Conservation (phyloP, 2,797 vertebrate genomes). For the Enteromius treurensis region DNA sequence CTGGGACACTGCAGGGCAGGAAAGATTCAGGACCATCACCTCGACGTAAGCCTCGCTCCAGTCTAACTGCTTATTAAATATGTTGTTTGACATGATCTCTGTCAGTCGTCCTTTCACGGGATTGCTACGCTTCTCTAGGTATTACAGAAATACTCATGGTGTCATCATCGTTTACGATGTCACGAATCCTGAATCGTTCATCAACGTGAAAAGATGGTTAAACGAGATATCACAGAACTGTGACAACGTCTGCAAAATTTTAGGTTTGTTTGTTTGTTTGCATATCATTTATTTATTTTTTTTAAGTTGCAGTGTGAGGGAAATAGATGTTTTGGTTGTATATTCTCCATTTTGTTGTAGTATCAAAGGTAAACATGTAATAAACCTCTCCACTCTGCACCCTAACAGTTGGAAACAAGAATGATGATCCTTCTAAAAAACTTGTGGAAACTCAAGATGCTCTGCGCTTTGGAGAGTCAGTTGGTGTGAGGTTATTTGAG, state of each 20-base stretch:
- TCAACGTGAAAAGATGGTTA: constrained; percentile 86
- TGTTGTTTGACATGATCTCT: background rate
- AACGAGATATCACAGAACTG: constrained; percentile 88
- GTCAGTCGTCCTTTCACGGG: background rate
- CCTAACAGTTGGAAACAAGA: constrained; percentile 84
- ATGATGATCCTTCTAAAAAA: constrained; percentile 79
- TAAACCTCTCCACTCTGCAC: background rate
- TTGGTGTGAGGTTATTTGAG: constrained; percentile 83
- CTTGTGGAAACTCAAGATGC: constrained; percentile 82
- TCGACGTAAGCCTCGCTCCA: constrained; percentile 73
- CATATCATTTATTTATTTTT: background rate
- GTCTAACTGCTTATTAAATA: background rate
- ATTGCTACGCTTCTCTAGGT: constrained; percentile 67
- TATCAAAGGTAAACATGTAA: background rate
- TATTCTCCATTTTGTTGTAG: background rate
- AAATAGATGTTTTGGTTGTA: background rate
- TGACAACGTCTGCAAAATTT: constrained; percentile 85
- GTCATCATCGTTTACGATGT: constrained; percentile 88
- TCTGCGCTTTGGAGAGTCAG: constrained; percentile 78
- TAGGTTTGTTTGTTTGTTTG: constrained; percentile 72
- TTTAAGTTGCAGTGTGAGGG: background rate
- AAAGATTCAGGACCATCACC: constrained; percentile 83
- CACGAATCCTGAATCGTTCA: constrained; percentile 85
- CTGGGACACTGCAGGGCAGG: constrained; percentile 84
- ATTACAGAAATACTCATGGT: constrained; percentile 87